Evolutionary conservation across 2,113 vertebrate genomes (phyloP).

Genomic region (Megaptera novaeangliae): DNA sequence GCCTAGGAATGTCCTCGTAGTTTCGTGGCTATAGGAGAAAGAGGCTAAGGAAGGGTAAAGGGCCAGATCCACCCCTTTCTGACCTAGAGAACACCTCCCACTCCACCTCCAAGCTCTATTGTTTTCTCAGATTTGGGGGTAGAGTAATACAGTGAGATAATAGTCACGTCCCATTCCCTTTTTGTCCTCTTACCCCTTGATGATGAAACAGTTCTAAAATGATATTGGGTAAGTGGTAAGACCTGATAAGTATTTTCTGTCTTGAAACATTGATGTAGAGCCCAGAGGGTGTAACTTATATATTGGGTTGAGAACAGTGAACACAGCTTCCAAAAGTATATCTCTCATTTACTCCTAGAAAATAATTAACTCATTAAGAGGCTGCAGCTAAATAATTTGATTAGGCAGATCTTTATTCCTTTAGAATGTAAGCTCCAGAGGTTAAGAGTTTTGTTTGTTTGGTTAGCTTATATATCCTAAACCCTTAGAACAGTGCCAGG

Average conservation of each 20-base stretch:
- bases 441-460: neutral
- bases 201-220: neutral
- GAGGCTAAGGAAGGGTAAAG: constrained; percentile 1
- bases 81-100: neutral
- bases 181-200: neutral
- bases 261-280: neutral
- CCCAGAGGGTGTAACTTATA: neutral
- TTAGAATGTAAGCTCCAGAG: neutral
- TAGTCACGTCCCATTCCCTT: neutral
- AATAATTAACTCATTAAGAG: neutral
- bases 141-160: neutral
- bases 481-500: neutral
- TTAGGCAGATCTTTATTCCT: neutral
- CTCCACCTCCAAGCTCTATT: neutral
- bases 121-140: neutral
- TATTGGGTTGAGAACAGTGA: neutral
- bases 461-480: neutral
- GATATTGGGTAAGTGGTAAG: neutral
- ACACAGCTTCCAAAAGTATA: neutral
- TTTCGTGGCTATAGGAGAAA: neutral
- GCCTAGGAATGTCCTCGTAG: neutral
- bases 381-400: neutral
- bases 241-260: neutral
- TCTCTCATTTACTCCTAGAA: neutral
- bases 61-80: neutral